Evolutionary conservation across 2,888 invertebrate species (phyloP), one percentile per base, ranked within the genome.

Genomic region (Diarsia brunnea): DNA sequence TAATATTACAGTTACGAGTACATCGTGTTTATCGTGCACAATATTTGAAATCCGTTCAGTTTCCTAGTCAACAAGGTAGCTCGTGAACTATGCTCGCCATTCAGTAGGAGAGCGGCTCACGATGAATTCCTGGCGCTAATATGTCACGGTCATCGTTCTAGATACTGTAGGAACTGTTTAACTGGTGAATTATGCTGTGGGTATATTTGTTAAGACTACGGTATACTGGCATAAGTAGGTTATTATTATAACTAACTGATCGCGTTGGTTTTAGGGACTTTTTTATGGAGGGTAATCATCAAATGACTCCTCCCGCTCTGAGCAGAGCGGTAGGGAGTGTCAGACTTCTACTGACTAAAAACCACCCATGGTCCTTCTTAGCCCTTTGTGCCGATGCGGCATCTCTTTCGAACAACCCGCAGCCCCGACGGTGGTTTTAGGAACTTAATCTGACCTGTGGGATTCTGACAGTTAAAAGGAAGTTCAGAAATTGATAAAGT

Each of bases 141-240:
- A 86, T 84, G 85, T 83, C 86, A 86, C 79, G 86, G 83, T 78
- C 87, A 85, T 75, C 66, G 75, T 31, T 68, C 77, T 75, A 80
- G 55, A 47, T 81, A 53, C 69, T 61, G 75, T 80, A 61, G n/a
- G 65, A 65, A 14, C 72, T 51, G 31, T 69, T 60, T 14, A 5
- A 24, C 43, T 49, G 55, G 58, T 3, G 60, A n/a, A 2, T 16
- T 65, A 31, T 53, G 16, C n/a, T 73, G 63, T 49, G 47, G 64
- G 38, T 60, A 66, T 76, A 21, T 53, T 53, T 45, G 24, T 63
- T 53, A 16, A n/a, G 8, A 7, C 60, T 45, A 27, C 27, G 27
- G 43, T 69, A 12, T 27, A 27, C 49, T 45, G 63, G 45, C 16
- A 0, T 27, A 66, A 4, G 8, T 21, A 31, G 14, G 21, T 21